Evolutionary conservation across 1,140 invertebrate genomes (phyloP).

Genomic region (Drosophila equinoxialis): DNA sequence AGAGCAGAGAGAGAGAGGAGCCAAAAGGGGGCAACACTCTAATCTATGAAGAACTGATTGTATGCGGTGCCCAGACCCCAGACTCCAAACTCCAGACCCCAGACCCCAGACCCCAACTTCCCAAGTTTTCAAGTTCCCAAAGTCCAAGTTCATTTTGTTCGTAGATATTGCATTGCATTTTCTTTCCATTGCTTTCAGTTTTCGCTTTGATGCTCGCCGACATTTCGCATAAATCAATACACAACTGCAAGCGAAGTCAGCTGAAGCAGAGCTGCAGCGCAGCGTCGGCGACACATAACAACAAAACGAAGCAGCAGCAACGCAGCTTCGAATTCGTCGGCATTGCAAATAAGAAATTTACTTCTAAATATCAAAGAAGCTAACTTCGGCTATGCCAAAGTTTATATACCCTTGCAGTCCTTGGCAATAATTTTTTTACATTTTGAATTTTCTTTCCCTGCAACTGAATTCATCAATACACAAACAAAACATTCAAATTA

Average conservation of each 20-base stretch:
- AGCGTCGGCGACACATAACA: neutral
- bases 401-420: too few relatives aligned
- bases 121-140: constrained; percentile 1
- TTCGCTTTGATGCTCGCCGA: constrained; percentile 15
- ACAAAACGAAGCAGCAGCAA: neutral
- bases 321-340: neutral
- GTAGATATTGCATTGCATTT: constrained; percentile 6
- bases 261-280: neutral
- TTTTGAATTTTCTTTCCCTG: too few relatives aligned
- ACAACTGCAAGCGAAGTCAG: constrained; percentile 1
- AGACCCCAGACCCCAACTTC: neutral
- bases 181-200: constrained; percentile 1
- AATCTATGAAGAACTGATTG: constrained; percentile 13
- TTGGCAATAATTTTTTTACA: too few relatives aligned
- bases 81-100: neutral
- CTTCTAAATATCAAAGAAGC: too few relatives aligned
- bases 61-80: constrained; percentile 1
- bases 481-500: too few relatives aligned
- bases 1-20: neutral
- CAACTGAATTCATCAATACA: too few relatives aligned
- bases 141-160: constrained; percentile 1
- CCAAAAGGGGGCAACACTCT: neutral
- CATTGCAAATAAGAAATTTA: neutral
- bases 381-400: too few relatives aligned
- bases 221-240: constrained; percentile 23